Percentiles rank a stretch among this genome's conserved stretches.
Evolutionary conservation across 2,797 vertebrate genomes (phyloP).

Genomic region (Antennarius maculatus): DNA sequence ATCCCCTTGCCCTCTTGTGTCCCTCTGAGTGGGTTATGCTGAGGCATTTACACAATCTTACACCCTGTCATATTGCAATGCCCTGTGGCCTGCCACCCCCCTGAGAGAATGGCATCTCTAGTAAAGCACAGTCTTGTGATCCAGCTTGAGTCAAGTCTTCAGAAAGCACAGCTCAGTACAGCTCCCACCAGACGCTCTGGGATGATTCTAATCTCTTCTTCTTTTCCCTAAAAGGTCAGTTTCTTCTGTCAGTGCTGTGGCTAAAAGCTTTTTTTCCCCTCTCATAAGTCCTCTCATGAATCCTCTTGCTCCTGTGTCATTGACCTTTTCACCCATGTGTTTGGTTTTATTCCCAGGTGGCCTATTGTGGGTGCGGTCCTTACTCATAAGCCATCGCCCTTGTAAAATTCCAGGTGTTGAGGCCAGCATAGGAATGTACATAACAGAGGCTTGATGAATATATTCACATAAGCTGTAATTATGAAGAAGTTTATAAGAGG

Average conservation of each 20-base stretch:
- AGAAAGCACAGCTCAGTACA: conserved; percentile 28
- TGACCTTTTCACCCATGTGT: conserved; percentile 41
- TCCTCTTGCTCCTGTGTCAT: conserved; percentile 5
- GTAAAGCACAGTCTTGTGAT: conserved; percentile 46
- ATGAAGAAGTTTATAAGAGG: conserved; percentile 14
- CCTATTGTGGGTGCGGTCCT: conserved; percentile 40
- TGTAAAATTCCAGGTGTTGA: conserved; percentile 54
- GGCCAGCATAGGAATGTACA: conserved; percentile 24
- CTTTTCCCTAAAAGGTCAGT: conserved; percentile 16
- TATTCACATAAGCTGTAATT: conserved; percentile 12
- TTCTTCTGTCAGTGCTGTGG: background rate
- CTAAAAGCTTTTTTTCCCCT: no score
- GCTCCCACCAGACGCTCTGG: conserved; percentile 25
- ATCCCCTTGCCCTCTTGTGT: conserved; percentile 37
- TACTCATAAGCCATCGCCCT: conserved; percentile 33
- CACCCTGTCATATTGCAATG: conserved; percentile 55
- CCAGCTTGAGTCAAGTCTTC: conserved; percentile 36
- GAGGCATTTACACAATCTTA: conserved; percentile 51
- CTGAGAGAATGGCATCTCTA: conserved; percentile 71
- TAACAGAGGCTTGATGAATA: conserved; percentile 17
- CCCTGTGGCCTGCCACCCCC: conserved; percentile 42
- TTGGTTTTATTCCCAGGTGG: conserved; percentile 43
- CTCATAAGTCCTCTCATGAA: background rate
- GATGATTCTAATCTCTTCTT: conserved; percentile 33
- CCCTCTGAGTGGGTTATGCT: conserved; percentile 32